A percentile compares a stretch with the other conserved stretches of the same genome.
These are phyloP conservation scores for Melanotus villosus DNA, from an alignment of 2,888 invertebrate species.

Conservation along the genomic window DNA sequence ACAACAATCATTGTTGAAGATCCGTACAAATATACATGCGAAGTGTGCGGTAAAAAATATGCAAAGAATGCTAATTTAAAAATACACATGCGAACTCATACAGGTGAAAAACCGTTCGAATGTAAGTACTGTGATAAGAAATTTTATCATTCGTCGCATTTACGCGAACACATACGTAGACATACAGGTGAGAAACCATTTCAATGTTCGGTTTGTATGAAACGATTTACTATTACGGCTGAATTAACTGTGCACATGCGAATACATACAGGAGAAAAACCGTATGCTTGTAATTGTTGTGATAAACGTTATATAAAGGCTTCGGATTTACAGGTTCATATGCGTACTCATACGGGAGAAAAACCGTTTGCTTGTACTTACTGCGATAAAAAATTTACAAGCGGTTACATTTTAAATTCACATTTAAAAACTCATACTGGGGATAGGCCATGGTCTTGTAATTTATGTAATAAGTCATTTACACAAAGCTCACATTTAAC, in stretches of 20 bases:
- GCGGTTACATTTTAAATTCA: slow-evolving; percentile 74
- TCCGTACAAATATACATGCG: slow-evolving; percentile 59
- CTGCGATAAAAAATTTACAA: slow-evolving; percentile 71
- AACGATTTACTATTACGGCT: slow-evolving; percentile 65
- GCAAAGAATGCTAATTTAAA: slow-evolving; percentile 65
- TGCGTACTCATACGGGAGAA: slow-evolving; percentile 67
- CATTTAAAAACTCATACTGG: slow-evolving; percentile 76
- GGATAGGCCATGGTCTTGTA: slow-evolving; percentile 74
- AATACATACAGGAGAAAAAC: slow-evolving; percentile 72
- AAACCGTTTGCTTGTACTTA: slow-evolving; percentile 63
- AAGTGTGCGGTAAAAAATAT: slow-evolving; percentile 63
- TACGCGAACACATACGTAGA: slow-evolving; percentile 63
- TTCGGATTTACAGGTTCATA: slow-evolving; percentile 70
- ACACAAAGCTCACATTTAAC: slow-evolving; percentile 75
- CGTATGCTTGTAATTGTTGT: slow-evolving; percentile 72
- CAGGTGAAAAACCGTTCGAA: slow-evolving; percentile 66
- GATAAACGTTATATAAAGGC: slow-evolving; percentile 72
- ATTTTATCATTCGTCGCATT: slow-evolving; percentile 66
- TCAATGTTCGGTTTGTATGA: slow-evolving; percentile 63
- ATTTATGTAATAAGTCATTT: slow-evolving; percentile 73
- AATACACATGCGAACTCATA: slow-evolving; percentile 65
- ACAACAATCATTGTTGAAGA: slow-evolving; percentile 40
- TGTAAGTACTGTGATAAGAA: slow-evolving; percentile 66
- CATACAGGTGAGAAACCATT: slow-evolving; percentile 67
- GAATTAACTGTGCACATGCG: slow-evolving; percentile 70